Percentiles rank a stretch among this genome's conserved stretches.
These are phyloP conservation scores for Oxyteleia sp. DNA, from an alignment of 2,888 invertebrate genomes.

Conservation along the genomic window DNA sequence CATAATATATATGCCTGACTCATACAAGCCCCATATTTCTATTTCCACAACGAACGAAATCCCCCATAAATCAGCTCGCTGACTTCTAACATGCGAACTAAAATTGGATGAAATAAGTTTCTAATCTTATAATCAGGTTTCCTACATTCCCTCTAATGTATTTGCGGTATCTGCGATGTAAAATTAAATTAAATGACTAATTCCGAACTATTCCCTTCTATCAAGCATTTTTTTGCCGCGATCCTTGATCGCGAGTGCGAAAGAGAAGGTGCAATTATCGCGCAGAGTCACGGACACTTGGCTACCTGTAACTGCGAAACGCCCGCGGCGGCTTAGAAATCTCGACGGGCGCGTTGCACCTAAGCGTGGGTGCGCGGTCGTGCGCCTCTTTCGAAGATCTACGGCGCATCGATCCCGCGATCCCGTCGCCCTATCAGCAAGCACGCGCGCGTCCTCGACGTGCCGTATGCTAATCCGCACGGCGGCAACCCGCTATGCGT, in stretches of 20 bases:
- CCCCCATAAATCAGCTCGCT: no score
- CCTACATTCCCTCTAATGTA: neutral
- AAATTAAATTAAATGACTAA: conserved; percentile 9
- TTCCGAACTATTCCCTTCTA: conserved; percentile 24
- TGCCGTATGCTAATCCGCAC: conserved; percentile 56
- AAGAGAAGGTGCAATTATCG: conserved; percentile 77
- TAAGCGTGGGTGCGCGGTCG: conserved; percentile 64
- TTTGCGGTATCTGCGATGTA: neutral
- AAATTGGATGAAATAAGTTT: no score
- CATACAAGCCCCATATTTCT: no score
- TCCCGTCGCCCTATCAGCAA: conserved; percentile 26
- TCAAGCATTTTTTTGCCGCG: neutral
- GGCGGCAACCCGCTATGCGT: conserved; percentile 36
- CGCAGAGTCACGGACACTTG: conserved; percentile 77
- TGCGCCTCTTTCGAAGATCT: conserved; percentile 32
- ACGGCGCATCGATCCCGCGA: conserved; percentile 31
- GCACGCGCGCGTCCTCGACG: conserved; percentile 46
- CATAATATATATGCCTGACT: no score
- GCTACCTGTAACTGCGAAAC: conserved; percentile 58
- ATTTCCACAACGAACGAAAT: no score
- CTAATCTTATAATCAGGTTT: neutral
- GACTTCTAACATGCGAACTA: no score
- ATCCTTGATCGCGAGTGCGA: conserved; percentile 55
- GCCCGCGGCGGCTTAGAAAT: conserved; percentile 59
- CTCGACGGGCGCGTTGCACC: conserved; percentile 59